Evolutionary conservation across 2,113 vertebrate species (phyloP).

Genomic region (Odocoileus hemionus): DNA sequence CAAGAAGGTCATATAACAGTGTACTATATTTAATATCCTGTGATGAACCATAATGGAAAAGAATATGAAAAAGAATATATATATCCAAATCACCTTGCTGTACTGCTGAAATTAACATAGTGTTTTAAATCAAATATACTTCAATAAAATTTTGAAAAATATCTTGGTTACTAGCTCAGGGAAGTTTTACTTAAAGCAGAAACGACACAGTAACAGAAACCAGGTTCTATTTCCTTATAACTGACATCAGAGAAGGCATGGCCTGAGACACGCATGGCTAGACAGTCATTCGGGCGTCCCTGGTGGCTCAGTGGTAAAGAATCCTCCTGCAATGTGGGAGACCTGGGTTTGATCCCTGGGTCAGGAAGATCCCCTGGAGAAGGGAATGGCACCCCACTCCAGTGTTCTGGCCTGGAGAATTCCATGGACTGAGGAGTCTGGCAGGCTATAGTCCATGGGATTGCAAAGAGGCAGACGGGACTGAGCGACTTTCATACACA

Average conservation of each 20-base stretch:
- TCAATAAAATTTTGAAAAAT: background rate
- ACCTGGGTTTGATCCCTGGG: background rate
- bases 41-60: background rate
- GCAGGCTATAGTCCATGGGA: background rate
- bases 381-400: background rate
- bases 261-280: background rate
- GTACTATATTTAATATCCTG: background rate
- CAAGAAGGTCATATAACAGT: background rate
- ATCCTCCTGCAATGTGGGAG: background rate
- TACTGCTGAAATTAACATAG: background rate
- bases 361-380: background rate
- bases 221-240: background rate
- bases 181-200: background rate
- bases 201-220: background rate
- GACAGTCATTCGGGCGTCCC: background rate
- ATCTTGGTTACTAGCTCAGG: background rate
- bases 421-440: background rate
- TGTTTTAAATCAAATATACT: background rate
- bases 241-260: background rate
- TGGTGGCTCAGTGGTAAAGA: background rate
- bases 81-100: background rate
- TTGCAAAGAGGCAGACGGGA: background rate
- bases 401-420: background rate
- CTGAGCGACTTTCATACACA: background rate
- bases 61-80: background rate